phyloP scores from a whole-genome alignment of 53 echinoderm and acorn worm genomes.

The Echinarachnius parma region DNA sequence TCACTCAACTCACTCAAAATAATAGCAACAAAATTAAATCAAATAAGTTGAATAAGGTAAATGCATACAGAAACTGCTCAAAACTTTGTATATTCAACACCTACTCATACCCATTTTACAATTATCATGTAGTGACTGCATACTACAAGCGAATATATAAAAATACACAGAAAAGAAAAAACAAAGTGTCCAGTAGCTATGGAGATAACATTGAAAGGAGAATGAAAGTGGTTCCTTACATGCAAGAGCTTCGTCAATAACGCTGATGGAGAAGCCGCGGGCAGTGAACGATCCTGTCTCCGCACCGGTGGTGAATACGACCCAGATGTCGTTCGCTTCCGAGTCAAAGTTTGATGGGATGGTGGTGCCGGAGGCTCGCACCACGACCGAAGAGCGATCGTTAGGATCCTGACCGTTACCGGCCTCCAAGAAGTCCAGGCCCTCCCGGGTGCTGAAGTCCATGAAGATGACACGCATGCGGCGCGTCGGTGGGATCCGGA shows the following conservation, averaged over 20 bases:
- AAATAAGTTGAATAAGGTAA: no score
- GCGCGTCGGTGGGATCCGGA: conserved; percentile 44
- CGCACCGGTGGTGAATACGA: conserved; percentile 62
- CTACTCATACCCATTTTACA: no score
- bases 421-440: conserved; percentile 70
- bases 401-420: conserved; percentile 69
- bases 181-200: no score
- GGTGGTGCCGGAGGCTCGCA: conserved; percentile 61
- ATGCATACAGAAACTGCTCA: no score
- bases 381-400: conserved; percentile 46
- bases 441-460: conserved; percentile 68
- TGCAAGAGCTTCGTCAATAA: conserved; percentile 73
- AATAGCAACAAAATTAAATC: no score
- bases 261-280: conserved; percentile 73
- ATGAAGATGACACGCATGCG: conserved; percentile 74
- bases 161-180: no score
- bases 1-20: no score
- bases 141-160: no score
- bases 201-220: no score
- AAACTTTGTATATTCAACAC: no score
- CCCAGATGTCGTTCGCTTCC: conserved; percentile 61
- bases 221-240: no score
- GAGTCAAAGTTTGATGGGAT: conserved; percentile 79
- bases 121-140: no score
- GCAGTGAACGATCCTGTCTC: conserved; percentile 38